Evolutionary conservation across 2,888 invertebrate genomes (phyloP), one percentile per base, ranked within the genome.

Genomic region (Agrypnus murinus): DNA sequence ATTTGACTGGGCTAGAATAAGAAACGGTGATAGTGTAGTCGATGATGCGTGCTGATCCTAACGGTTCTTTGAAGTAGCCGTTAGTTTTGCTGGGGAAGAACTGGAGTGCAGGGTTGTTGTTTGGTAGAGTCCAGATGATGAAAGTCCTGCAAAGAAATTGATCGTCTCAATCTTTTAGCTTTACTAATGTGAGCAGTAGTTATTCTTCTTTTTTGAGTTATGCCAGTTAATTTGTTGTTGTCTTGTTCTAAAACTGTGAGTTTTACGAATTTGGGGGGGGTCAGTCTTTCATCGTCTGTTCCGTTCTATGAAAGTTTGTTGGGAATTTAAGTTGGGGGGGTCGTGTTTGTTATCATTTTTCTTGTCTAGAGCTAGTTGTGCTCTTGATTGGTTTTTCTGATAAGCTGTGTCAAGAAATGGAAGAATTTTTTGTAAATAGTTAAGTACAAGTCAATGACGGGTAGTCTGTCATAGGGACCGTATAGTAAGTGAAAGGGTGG

Each of bases 171-270:
- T 53, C 15, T 12, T 8, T 53, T 53, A 25, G 10, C n/a, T 32
- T 53, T 53, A 25, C 12, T 53, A 9, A 53, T n/a, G 17, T 53
- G 25, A n/a, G 32, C 32, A 32, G 25, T 53, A 31, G 53, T 31
- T 31, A 31, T 31, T 53, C 32, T 53, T 10, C 46, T 59, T 46
- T 69, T 48, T 66, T 69, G 57, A 34, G 66, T 34, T 55, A 55
- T 34, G 6, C 74, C 74, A 45, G 55, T 50, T 43, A 74, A 62
- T 69, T 75, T 74, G 40, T 64, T 64, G 19, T 71, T 31, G 40
- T 63, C 43, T 7, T 46, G 14, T 2, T 31, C 2, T 8, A 65
- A 65, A 43, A 72, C 57, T 45, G 66, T 69, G 17, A 59, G 12
- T 17, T 40, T 40, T 12, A 40, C 38, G 14, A 40, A 59, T n/a